These are phyloP conservation scores for Hydrozoanthus gracilis DNA, from an alignment of 92 coral and sea anemone species.

Conservation along the genomic window DNA sequence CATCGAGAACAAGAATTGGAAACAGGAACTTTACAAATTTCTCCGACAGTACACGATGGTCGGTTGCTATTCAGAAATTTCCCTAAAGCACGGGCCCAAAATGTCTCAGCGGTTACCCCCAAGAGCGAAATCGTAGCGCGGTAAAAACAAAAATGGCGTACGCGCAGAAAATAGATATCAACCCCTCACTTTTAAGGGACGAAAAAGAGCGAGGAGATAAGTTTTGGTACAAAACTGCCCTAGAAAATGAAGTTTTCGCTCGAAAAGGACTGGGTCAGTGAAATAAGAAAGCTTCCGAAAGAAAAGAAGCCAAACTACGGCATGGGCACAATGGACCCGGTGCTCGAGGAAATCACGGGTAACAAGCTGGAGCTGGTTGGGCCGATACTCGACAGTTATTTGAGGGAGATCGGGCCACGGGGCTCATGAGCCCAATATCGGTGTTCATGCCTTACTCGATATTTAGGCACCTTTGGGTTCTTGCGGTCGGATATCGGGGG, in stretches of 20 bases:
- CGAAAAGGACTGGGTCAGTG: slow-evolving; percentile 28
- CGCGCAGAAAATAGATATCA: slow-evolving; percentile 25
- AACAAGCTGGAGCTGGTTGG: slow-evolving; percentile 32
- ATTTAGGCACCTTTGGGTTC: slow-evolving; percentile 37
- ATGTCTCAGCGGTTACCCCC: too few species aligned
- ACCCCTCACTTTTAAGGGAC: slow-evolving; percentile 14
- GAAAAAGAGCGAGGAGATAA: slow-evolving; percentile 24
- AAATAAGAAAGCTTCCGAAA: slow-evolving; percentile 12
- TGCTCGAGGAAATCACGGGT: slow-evolving; percentile 34
- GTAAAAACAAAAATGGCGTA: slow-evolving; percentile 38
- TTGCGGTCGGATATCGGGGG: slow-evolving; percentile 34
- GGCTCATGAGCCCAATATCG: slow-evolving; percentile 25
- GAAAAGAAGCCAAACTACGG: slow-evolving; percentile 30
- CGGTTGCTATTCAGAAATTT: neutral
- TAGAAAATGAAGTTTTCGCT: slow-evolving; percentile 16
- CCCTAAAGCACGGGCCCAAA: slow-evolving; percentile 8
- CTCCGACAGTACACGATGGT: neutral
- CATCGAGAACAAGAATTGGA: too few species aligned
- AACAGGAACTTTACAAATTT: too few species aligned
- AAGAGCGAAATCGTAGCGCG: too few species aligned
- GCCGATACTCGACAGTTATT: slow-evolving; percentile 32
- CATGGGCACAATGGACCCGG: slow-evolving; percentile 29
- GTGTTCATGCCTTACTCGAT: slow-evolving; percentile 25
- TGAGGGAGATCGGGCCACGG: slow-evolving; percentile 14
- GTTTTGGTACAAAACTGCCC: slow-evolving; percentile 8